Evolutionary conservation across 1,140 invertebrate species (phyloP), one percentile per base, ranked within the genome.

Genomic region (Metopolophium dirhodum): DNA sequence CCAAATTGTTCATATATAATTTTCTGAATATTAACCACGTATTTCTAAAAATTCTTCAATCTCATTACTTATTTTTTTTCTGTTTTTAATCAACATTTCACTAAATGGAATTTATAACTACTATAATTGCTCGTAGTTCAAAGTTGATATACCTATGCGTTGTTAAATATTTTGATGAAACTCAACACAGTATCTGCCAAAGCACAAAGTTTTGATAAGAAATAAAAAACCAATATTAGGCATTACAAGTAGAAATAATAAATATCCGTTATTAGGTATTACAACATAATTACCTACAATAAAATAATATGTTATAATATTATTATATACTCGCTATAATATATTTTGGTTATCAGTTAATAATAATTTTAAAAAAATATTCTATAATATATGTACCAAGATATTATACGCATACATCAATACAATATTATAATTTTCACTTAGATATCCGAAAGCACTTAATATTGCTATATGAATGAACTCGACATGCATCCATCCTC

Each of bases 41-140:
- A 88, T n/a, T 88, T 88, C 45, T 88, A n/a, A 88, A 47, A 88
- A 85, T 47, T 86, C 41, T 47, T 83, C 35, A 45, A 41, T 41
- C 35, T 26, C 14, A 18, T 77, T 11, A 0, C 54, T 61, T 61
- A 9, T 9, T 54, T 54, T 54, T 22, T 54, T 18, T 18, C 14
- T n/a, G 26, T 61, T n/a, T 68, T 68, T 68, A 68, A 77, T 77
- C 11, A 77, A 77, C n/a, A 77, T 77, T n/a, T 77, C n/a, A n/a
- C n/a, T 2, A 77, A 77, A 77, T 77, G 11, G 6, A n/a, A 77
- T n/a, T n/a, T 77, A 77, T 77, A 20, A n/a, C 18, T 77, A 30
- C 22, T 61, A 77, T n/a, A 4, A 22, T 51, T 30, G 30, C 26
- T 18, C 61, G 14, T 35, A 35, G 4, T 77, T 0, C 6, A 18